Evolutionary conservation across 2,797 vertebrate species (phyloP).

Genomic region (Artibeus lituratus): DNA sequence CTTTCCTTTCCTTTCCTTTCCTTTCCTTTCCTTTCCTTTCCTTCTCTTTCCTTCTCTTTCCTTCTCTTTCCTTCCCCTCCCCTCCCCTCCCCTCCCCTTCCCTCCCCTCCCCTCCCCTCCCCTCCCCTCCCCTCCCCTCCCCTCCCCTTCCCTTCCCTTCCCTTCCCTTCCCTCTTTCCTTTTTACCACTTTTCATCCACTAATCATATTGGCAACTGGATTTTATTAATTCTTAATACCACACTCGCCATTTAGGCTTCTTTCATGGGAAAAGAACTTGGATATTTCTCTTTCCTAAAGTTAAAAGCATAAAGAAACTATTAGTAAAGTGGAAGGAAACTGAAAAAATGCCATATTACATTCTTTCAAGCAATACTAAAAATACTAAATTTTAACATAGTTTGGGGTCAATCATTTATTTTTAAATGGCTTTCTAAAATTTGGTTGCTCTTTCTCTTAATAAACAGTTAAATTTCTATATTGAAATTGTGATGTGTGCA

Average conservation of each 20-base stretch:
- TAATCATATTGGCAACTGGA: background rate
- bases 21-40: background rate
- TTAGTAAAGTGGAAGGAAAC: constrained; percentile 7
- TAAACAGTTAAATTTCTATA: constrained; percentile 6
- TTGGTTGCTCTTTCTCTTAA: constrained; percentile 3
- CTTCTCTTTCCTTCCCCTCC: too few relatives aligned
- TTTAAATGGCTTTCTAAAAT: constrained; percentile 32
- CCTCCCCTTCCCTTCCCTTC: background rate
- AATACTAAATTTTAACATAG: background rate
- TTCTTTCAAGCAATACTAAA: background rate
- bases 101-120: background rate
- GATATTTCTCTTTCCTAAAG: background rate
- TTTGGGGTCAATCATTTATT: background rate
- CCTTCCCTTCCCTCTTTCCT: background rate
- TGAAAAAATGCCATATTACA: background rate
- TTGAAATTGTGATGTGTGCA: background rate
- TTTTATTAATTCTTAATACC: background rate
- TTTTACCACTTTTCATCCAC: background rate
- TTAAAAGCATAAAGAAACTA: background rate
- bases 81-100: background rate
- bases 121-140: background rate
- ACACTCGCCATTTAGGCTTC: background rate
- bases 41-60: background rate
- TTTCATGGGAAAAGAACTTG: background rate
- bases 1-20: background rate